Conservation (phyloP, 2,797 vertebrate species). For the Rousettus madagascariensis region DNA sequence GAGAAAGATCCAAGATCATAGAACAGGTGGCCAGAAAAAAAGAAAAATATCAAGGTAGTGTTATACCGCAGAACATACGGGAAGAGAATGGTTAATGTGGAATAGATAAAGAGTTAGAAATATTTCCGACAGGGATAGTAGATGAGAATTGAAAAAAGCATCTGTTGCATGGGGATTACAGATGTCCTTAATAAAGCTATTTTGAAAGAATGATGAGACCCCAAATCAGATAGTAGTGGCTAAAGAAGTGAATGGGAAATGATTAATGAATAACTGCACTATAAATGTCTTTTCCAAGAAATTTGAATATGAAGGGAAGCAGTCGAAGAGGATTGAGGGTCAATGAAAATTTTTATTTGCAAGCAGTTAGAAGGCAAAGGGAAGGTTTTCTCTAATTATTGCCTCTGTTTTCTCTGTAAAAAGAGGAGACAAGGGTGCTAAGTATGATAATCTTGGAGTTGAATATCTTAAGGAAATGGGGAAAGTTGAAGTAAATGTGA, state of each 20-base stretch:
- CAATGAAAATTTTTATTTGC: background rate
- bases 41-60: background rate
- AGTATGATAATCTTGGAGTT: background rate
- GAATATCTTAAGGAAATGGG: background rate
- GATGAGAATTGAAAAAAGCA: background rate
- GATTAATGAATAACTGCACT: background rate
- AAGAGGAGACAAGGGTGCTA: background rate
- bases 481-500: background rate
- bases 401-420: background rate
- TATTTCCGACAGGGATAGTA: background rate
- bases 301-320: background rate
- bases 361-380: background rate
- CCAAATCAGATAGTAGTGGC: background rate
- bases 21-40: background rate
- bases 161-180: background rate
- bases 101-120: background rate
- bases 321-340: background rate
- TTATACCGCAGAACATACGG: background rate
- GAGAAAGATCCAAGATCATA: background rate
- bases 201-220: background rate
- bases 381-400: background rate
- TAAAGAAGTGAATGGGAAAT: background rate
- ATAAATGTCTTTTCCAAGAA: background rate
- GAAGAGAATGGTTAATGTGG: background rate
- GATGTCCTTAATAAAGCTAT: background rate